phyloP scores from a whole-genome alignment of 2,797 vertebrate genomes.

The Crenichthys baileyi region DNA sequence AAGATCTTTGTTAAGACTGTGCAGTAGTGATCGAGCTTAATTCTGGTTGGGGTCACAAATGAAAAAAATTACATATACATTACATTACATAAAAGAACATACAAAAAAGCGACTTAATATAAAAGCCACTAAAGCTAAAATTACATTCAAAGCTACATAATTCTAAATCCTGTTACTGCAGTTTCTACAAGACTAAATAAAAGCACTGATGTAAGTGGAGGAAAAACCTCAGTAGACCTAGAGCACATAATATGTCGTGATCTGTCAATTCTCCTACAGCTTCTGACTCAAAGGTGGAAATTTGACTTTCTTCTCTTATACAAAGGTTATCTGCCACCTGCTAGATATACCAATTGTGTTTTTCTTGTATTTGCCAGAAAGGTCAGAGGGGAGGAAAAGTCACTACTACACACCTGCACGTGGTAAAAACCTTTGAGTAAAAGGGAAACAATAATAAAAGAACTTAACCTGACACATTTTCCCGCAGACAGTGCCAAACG shows the following conservation, averaged over 20 bases:
- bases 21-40: not conserved
- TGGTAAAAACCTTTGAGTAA: slow-evolving; percentile 36
- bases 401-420: slow-evolving; percentile 59
- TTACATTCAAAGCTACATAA: not conserved
- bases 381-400: slow-evolving; percentile 24
- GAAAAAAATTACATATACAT: no score
- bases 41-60: not conserved
- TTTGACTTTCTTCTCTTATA: slow-evolving; percentile 58
- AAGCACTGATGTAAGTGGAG: slow-evolving; percentile 30
- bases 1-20: not conserved
- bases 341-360: slow-evolving; percentile 37
- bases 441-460: slow-evolving; percentile 37
- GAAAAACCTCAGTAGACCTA: slow-evolving; percentile 36
- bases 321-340: slow-evolving; percentile 69
- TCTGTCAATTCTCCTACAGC: slow-evolving; percentile 64
- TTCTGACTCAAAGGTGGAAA: slow-evolving; percentile 57
- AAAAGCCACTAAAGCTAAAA: not conserved
- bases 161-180: not conserved
- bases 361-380: slow-evolving; percentile 14
- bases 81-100: not conserved
- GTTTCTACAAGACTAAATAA: slow-evolving; percentile 3
- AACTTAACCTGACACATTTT: slow-evolving; percentile 82
- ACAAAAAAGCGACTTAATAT: not conserved
- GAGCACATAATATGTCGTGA: slow-evolving; percentile 42
- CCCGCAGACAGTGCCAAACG: slow-evolving; percentile 80